These are phyloP conservation scores for Micoletzkya japonica DNA, from an alignment of 2,888 invertebrate genomes.

Conservation along the genomic window DNA sequence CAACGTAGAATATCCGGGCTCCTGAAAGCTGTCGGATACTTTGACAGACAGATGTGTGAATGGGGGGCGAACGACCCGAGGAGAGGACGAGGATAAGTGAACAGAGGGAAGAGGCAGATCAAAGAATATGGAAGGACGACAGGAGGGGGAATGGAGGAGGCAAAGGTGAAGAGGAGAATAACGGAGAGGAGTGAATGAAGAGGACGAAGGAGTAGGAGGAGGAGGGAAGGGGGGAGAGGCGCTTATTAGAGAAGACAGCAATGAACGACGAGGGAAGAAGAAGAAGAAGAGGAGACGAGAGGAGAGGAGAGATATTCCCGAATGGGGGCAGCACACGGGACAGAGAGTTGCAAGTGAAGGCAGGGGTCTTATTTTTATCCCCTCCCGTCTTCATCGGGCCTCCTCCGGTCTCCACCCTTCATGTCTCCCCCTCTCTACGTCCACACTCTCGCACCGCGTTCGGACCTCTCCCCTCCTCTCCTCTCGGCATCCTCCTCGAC, in stretches of 20 bases:
- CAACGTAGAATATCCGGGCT: too few relatives aligned
- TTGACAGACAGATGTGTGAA: too few relatives aligned
- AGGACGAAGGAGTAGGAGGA: too few relatives aligned
- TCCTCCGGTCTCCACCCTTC: not conserved
- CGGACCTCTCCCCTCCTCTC: not conserved
- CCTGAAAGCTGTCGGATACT: too few relatives aligned
- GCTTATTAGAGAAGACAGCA: too few relatives aligned
- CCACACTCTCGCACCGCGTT: not conserved
- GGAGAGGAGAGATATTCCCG: not conserved
- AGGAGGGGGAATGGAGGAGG: not conserved
- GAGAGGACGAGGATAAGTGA: not conserved
- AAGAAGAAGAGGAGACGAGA: not conserved
- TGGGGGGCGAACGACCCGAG: not conserved
- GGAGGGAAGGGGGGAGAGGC: not conserved
- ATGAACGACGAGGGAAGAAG: not conserved
- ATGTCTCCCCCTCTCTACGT: not conserved
- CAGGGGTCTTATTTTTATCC: not conserved
- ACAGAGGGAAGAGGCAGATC: not conserved
- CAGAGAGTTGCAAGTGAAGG: not conserved
- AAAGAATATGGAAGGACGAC: not conserved
- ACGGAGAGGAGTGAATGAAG: not conserved
- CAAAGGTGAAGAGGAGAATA: not conserved
- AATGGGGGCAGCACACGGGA: not conserved
- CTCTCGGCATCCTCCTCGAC: slow-evolving; percentile 1
- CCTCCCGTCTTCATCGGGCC: not conserved